These are phyloP conservation scores for Idaea dimidiata DNA, from an alignment of 2,888 invertebrate species.

Conservation along the genomic window DNA sequence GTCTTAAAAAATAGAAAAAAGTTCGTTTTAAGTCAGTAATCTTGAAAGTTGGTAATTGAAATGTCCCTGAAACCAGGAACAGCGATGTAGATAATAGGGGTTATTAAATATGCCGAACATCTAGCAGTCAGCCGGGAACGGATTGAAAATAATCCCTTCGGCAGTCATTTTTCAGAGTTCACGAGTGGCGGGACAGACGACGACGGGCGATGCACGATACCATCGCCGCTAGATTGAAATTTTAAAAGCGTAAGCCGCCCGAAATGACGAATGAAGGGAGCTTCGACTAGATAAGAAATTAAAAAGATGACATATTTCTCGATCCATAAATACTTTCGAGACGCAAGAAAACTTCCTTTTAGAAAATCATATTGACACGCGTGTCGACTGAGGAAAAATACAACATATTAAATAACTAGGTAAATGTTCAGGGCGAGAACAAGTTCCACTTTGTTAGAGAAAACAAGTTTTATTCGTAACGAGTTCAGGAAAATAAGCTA, in stretches of 20 bases:
- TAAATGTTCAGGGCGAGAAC: slow-evolving; percentile 19
- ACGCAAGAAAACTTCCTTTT: slow-evolving; percentile 21
- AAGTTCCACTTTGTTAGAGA: slow-evolving; percentile 17
- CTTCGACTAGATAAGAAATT: slow-evolving; percentile 37
- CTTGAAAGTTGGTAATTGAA: slow-evolving; percentile 56
- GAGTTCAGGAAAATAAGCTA: slow-evolving; percentile 22
- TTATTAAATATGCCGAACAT: slow-evolving; percentile 71
- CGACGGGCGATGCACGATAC: slow-evolving; percentile 42
- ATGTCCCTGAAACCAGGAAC: slow-evolving; percentile 52
- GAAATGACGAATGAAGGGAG: slow-evolving; percentile 44
- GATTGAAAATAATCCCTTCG: slow-evolving; percentile 66
- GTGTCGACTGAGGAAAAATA: slow-evolving; percentile 19
- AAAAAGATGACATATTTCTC: slow-evolving; percentile 38
- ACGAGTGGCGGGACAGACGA: slow-evolving; percentile 43
- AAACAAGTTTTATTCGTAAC: slow-evolving; percentile 24
- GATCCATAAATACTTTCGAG: slow-evolving; percentile 27
- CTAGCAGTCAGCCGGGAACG: slow-evolving; percentile 47
- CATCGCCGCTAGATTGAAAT: slow-evolving; percentile 55
- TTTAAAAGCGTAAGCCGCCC: slow-evolving; percentile 53
- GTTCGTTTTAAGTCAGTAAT: slow-evolving; percentile 5
- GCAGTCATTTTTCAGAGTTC: slow-evolving; percentile 60
- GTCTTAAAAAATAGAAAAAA: slow-evolving; percentile 10
- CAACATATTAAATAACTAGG: background rate
- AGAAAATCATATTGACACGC: slow-evolving; percentile 23
- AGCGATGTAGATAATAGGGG: slow-evolving; percentile 63